Base-by-base conservation (phyloP, 1,140 invertebrate species). In the Trichomalopsis sarcophagae region DNA sequence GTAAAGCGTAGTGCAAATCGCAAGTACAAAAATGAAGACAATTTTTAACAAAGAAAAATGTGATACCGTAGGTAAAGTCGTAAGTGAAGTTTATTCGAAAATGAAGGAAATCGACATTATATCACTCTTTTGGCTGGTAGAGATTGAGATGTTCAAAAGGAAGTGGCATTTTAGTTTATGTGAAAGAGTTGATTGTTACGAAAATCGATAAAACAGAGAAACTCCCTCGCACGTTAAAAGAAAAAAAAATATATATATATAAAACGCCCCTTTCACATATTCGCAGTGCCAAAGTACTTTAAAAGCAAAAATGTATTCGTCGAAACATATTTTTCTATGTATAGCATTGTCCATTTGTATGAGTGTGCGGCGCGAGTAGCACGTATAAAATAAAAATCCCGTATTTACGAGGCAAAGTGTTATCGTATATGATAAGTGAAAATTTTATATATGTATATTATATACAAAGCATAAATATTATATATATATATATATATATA, bases 261-360 rank as follows among this genome's bases (percentile, higher is more conserved):
- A 82, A 66, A 44, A 73, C 33, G 44, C 40, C 66, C 66, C 50
- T 69, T 73, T 36, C 30, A 76, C n/a, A 78, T 85, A 81, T 82
- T 85, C 55, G 55, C 74, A 85, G 84, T 85, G 80, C 84, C 80
- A 85, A 85, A 80, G 55, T 85, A 85, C 84, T 81, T 84, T 81
- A 36, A 81, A 84, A 36, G 5, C 33, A 36, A 3, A 84, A 30
- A 68, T 79, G 40, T 82, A 83, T 66, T 81, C 68, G 17, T 79
- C 21, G 13, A 85, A 76, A 85, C 33, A 40, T 85, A 85, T 85
- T 85, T 85, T 81, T 81, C 55, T 85, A 85, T 68, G 17, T 69
- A 81, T 68, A 17, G 7, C n/a, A 84, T 78, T n/a, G 76, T 17
- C n/a, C 55, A 21, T 50, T 6, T 17, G 81, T 62, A 21, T 13